phyloP scores from a whole-genome alignment of 2,797 vertebrate genomes.

The Cynodonichthys magdalenae region DNA sequence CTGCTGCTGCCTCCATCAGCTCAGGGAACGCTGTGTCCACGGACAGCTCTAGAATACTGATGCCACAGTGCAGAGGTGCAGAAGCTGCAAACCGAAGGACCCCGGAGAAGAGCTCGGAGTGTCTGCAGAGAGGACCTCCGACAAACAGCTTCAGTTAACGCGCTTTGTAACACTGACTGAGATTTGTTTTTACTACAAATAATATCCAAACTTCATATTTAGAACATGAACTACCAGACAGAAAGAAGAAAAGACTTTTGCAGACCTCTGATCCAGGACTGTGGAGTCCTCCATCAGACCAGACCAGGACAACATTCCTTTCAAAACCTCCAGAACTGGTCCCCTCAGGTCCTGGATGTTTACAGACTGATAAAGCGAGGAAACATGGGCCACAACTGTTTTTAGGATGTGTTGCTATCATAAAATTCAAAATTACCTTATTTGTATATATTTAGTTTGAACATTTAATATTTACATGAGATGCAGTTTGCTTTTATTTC shows the following conservation, averaged over 20 bases:
- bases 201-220: neutral
- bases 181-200: neutral
- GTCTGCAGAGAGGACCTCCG: constrained; percentile 24
- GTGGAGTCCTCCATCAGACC: too few species aligned
- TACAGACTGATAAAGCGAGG: too few species aligned
- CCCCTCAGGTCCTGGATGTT: too few species aligned
- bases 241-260: neutral
- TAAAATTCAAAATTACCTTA: too few species aligned
- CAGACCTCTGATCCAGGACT: neutral
- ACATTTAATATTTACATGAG: too few species aligned
- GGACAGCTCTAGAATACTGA: constrained; percentile 80
- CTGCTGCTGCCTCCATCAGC: constrained; percentile 34
- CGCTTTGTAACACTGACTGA: neutral
- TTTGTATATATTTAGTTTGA: too few species aligned
- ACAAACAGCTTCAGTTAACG: neutral
- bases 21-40: constrained; percentile 75
- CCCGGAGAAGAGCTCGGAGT: constrained; percentile 32
- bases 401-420: too few species aligned
- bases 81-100: constrained; percentile 68
- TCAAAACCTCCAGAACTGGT: too few species aligned
- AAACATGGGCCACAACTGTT: too few species aligned
- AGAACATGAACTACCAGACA: neutral
- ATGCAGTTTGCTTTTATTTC: too few species aligned
- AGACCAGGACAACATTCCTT: too few species aligned
- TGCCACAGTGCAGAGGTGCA: constrained; percentile 76